Evolutionary conservation across 1,140 invertebrate genomes (phyloP).

Genomic region (Cydia splendana): DNA sequence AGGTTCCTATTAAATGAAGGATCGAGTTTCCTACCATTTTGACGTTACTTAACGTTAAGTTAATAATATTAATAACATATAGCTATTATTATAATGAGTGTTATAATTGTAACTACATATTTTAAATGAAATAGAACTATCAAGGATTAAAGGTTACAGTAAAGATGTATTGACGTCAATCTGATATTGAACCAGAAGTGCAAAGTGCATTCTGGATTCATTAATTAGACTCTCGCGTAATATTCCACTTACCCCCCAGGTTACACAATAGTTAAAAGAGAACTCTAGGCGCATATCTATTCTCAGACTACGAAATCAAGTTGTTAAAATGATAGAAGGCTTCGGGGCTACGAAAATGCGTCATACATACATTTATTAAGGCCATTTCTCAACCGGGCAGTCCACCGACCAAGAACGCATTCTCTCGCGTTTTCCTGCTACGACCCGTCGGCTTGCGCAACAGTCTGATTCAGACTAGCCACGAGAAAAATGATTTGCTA

Average conservation of each 20-base stretch:
- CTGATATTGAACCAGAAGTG: not conserved
- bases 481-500: slow-evolving; percentile 36
- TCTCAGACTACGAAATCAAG: too few species aligned
- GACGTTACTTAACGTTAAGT: too few species aligned
- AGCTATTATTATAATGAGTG: too few species aligned
- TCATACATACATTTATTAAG: slow-evolving; percentile 52
- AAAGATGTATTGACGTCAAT: not conserved
- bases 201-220: not conserved
- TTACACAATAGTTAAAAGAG: too few species aligned
- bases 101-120: too few species aligned
- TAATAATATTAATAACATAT: too few species aligned
- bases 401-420: slow-evolving; percentile 38
- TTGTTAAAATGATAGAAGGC: too few species aligned
- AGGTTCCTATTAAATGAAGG: too few species aligned
- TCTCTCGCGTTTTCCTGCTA: slow-evolving; percentile 57
- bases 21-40: too few species aligned
- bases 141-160: not conserved
- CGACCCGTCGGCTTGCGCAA: slow-evolving; percentile 56
- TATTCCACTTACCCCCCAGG: too few species aligned
- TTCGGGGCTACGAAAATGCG: slow-evolving; percentile 32
- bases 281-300: too few species aligned
- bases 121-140: not conserved
- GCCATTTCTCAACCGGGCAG: slow-evolving; percentile 47
- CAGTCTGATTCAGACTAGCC: slow-evolving; percentile 53
- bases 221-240: not conserved